Base-by-base conservation (phyloP, 1,140 invertebrate genomes). In the Mesaphorura yosii region DNA sequence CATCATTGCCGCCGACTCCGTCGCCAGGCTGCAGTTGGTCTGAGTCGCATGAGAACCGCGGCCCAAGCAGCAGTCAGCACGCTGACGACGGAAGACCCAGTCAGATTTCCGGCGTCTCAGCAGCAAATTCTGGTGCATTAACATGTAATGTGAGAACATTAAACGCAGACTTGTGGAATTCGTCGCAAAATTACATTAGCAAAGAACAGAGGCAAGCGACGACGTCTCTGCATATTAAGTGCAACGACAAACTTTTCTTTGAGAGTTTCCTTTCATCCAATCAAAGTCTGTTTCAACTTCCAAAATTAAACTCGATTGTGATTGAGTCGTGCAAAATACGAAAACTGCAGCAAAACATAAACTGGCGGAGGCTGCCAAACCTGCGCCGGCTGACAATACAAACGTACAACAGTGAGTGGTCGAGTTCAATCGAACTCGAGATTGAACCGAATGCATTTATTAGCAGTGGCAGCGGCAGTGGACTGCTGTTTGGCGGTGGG, bases 341-440 rank as follows among this genome's bases (percentile, higher is more conserved):
- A 4, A 75, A 79, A 52, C 68, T 91, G 60, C 83, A 86, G 72
- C 19, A 17, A 2, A 20, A 46, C 19, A 27, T 58, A n/a, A n/a
- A n/a, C n/a, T n/a, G n/a, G n/a, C n/a, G 44, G 23, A 22, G 47
- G 19, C 53, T 45, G 55, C 0, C 72, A 89, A 2, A 86, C 7
- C 23, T 62, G 4, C 34, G 39, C 10, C 86, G 86, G 68, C 74
- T 91, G 23, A 86, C 85, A 1, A 76, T 93, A 40, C 77, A 84
- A 57, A 90, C 88, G 3, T 82, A 87, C 68, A 92, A 92, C 67
- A 83, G 81, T 31, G 85, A 86, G 66, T 90, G 86, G 87, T 84
- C 82, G 12, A 72, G 76, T n/a, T 80, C 83, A 5, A 84, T 88
- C 78, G 80, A 81, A 28, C 69, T 91, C 58, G 82, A 88, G 65